Conservation (phyloP, 2,113 vertebrate species). For the Amphiprion percula region DNA sequence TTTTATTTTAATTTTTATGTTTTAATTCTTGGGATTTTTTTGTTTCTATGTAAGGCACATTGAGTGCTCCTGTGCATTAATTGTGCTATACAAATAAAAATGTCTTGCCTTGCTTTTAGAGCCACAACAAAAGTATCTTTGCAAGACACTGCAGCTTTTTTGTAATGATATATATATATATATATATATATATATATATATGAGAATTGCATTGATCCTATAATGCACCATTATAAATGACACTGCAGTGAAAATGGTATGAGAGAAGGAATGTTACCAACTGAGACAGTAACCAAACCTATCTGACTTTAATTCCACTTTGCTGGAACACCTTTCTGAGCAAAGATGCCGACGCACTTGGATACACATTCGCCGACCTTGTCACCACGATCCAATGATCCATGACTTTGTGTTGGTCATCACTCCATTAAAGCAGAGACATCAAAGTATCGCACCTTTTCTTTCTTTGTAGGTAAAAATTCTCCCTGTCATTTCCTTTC, state of each 20-base stretch:
- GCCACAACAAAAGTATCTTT: background rate
- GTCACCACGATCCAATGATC: background rate
- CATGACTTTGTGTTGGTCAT: background rate
- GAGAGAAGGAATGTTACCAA: background rate
- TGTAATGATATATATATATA: no score
- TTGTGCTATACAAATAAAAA: no score
- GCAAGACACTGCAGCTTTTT: no score
- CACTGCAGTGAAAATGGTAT: background rate
- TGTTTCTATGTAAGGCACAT: no score
- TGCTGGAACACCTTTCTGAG: background rate
- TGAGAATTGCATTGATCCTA: background rate
- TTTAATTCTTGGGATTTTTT: no score
- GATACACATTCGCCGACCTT: background rate
- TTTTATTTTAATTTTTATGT: no score
- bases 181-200: no score
- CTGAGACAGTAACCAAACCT: background rate
- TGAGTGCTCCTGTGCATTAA: no score
- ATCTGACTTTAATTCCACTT: background rate
- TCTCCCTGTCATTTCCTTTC: background rate
- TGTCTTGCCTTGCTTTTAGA: background rate
- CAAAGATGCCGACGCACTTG: background rate
- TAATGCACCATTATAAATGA: background rate
- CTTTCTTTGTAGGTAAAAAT: background rate
- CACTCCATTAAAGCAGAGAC: background rate
- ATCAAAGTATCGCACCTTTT: background rate